Evolutionary conservation across 1,140 invertebrate species (phyloP).

Genomic region (Whitmania pigra): DNA sequence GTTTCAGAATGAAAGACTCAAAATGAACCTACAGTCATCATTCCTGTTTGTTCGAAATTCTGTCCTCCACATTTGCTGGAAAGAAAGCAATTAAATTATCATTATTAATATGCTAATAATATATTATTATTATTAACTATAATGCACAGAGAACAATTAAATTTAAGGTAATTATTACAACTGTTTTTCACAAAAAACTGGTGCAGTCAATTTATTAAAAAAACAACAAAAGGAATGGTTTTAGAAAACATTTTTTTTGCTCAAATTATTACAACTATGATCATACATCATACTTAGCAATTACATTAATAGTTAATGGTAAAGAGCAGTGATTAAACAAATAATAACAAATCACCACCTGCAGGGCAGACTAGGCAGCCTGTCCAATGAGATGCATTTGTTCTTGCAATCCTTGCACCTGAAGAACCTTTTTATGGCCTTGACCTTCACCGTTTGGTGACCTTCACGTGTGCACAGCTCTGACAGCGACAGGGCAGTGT

Average conservation of each 20-base stretch:
- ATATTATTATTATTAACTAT: neutral
- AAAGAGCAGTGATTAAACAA: neutral
- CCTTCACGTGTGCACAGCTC: slow-evolving; percentile 68
- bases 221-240: too few species aligned
- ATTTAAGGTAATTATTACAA: neutral
- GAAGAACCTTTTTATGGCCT: slow-evolving; percentile 72
- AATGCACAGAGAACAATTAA: neutral
- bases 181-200: neutral
- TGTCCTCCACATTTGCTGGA: neutral
- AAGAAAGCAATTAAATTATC: neutral
- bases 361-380: slow-evolving; percentile 62
- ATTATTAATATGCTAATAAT: neutral
- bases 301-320: too few species aligned
- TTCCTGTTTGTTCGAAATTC: neutral
- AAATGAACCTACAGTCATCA: slow-evolving; percentile 9
- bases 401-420: slow-evolving; percentile 73
- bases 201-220: too few species aligned
- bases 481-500: slow-evolving; percentile 67
- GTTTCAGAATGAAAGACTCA: neutral
- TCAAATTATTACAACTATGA: too few species aligned
- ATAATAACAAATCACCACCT: slow-evolving; percentile 26
- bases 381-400: slow-evolving; percentile 61
- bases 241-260: too few species aligned
- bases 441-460: slow-evolving; percentile 61
- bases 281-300: too few species aligned